phyloP scores from a whole-genome alignment of 2,888 invertebrate species.

The Thelaira solivaga region DNA sequence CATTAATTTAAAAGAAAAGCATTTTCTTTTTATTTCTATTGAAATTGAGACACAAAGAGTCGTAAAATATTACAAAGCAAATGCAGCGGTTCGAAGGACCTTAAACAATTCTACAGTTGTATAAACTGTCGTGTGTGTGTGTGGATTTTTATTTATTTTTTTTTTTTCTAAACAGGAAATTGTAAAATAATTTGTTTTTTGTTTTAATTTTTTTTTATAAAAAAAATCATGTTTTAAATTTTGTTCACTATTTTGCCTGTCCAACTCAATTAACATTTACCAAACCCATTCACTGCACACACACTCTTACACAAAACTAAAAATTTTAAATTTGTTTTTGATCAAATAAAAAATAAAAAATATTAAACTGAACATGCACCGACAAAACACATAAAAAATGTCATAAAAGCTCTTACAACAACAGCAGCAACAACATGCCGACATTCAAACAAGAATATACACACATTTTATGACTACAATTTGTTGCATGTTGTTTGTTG shows the following conservation, averaged over 20 bases:
- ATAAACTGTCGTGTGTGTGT: too few relatives aligned
- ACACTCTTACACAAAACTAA: background rate
- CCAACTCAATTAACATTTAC: conserved; percentile 26
- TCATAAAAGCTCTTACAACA: conserved; percentile 2
- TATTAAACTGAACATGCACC: conserved; percentile 10
- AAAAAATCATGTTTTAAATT: background rate
- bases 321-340: conserved; percentile 6
- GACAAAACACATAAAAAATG: conserved; percentile 42
- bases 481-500: conserved; percentile 38
- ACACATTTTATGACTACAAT: conserved; percentile 45
- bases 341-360: conserved; percentile 6
- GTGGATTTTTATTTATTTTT: background rate
- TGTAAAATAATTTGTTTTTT: background rate
- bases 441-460: conserved; percentile 27
- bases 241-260: background rate
- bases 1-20: too few relatives aligned
- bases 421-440: background rate
- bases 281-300: conserved; percentile 3
- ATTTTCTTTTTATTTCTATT: too few relatives aligned
- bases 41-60: too few relatives aligned
- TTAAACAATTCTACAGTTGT: too few relatives aligned
- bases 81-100: too few relatives aligned
- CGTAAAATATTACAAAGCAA: too few relatives aligned
- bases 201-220: conserved; percentile 17
- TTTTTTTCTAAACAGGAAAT: conserved; percentile 5